These are phyloP conservation scores for Torymus auratus DNA, from an alignment of 2,888 invertebrate genomes.

Conservation along the genomic window DNA sequence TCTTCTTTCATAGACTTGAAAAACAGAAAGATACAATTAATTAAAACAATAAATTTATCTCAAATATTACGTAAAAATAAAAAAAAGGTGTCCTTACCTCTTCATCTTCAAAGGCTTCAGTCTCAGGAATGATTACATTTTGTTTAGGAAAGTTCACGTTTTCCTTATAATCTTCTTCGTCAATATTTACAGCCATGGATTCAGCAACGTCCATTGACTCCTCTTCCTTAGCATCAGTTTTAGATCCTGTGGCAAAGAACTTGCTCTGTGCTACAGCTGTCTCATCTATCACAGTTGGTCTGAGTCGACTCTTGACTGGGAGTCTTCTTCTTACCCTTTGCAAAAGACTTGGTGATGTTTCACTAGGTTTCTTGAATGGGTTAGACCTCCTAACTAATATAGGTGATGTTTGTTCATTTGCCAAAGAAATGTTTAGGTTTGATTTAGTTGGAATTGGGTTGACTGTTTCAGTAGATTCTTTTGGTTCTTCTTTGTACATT, in stretches of 20 bases:
- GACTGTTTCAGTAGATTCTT: conserved; percentile 15
- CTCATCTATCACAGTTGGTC: conserved; percentile 70
- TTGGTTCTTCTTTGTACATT: conserved; percentile 32
- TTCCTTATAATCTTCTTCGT: conserved; percentile 56
- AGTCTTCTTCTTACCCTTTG: conserved; percentile 64
- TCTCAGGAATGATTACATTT: conserved; percentile 52
- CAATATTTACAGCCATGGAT: conserved; percentile 48
- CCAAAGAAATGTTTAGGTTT: neutral
- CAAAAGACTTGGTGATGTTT: conserved; percentile 70
- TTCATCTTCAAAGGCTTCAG: conserved; percentile 43
- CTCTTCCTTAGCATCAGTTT: conserved; percentile 27
- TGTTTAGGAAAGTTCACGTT: conserved; percentile 51
- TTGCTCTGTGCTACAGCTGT: conserved; percentile 66
- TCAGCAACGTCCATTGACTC: conserved; percentile 42
- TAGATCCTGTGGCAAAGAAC: conserved; percentile 65
- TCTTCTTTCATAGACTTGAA: conserved; percentile 14
- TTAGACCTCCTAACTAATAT: conserved; percentile 57
- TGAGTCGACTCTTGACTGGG: conserved; percentile 63
- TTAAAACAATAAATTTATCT: neutral
- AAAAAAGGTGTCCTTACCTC: conserved; percentile 8
- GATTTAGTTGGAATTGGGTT: conserved; percentile 27
- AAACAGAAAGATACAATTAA: too few relatives aligned
- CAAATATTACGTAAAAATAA: neutral
- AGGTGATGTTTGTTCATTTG: conserved; percentile 61
- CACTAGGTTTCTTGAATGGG: conserved; percentile 65